Base-by-base conservation (phyloP, 1,140 invertebrate genomes). In the Hylyphantes graminicola region DNA sequence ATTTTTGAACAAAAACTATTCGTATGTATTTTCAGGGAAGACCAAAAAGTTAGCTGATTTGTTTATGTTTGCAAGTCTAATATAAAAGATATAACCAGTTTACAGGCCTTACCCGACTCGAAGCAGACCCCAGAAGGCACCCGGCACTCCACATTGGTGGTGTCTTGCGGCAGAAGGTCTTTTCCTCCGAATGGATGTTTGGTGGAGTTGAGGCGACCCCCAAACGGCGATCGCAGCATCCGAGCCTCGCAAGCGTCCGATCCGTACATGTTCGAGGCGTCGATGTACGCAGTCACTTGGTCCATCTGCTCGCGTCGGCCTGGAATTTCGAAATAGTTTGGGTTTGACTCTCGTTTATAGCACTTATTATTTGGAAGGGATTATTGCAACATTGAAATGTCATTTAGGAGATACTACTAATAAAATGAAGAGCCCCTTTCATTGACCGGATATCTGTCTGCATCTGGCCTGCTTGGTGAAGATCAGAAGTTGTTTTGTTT, bases 91-190 rank as follows among this genome's bases (percentile, higher is more conserved):
- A 57, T 11, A 15, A 57, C 55, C 9, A 65, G 8, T 5, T 65
- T 17, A 12, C 7, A 6, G 9, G 9, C 7, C 77, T 89, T 87
- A 90, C 94, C 96, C 83, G 93, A 95, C 88, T 95, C 94, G 87
- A 96, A 97, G 89, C 96, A 97, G 68, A 92, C 93, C 9, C 95
- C 94, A 64, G 94, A 95, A 5, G 93, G 90, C 0, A 96, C 93
- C 89, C 95, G 95, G 88, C 96, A 97, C 89, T 98, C 96, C 0
- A 95, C 94, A 90, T 96, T 94, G 12, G 90, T 92, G 13, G 93
- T 91, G 10, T 92, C 94, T 85, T 94, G 92, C 0, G 95, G 96
- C 75, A 97, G 89, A 3, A 96, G 89, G 68, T 96, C 94, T 72
- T 82, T 87, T 8, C 93, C 94, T 17, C 88, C 86, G 21, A 91